A percentile compares a stretch with the other conserved stretches of the same genome.
phyloP scores from a whole-genome alignment of 2,888 invertebrate genomes.

The Sinohyriopsis cumingii region DNA sequence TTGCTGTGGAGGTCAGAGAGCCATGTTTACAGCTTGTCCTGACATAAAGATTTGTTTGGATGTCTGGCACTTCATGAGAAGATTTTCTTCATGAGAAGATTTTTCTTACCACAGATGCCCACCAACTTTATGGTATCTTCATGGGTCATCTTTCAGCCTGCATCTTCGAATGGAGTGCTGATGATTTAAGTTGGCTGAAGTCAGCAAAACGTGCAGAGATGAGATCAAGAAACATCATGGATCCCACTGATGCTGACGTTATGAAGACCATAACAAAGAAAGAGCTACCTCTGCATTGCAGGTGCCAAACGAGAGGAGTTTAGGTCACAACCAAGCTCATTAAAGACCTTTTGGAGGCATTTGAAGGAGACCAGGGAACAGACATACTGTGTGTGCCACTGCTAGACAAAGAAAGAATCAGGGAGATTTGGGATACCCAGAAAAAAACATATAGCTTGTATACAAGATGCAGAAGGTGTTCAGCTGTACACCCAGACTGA shows the following conservation, averaged over 20 bases:
- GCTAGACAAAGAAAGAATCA: conserved; percentile 18
- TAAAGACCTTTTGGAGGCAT: conserved; percentile 12
- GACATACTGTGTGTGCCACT: conserved; percentile 34
- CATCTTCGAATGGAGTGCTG: conserved; percentile 40
- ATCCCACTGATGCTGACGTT: conserved; percentile 17
- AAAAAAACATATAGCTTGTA: conserved; percentile 22
- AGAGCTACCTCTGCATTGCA: conserved; percentile 38
- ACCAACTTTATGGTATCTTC: conserved; percentile 37
- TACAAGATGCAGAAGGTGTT: conserved; percentile 32
- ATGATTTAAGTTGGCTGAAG: conserved; percentile 30
- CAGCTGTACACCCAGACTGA: conserved; percentile 33
- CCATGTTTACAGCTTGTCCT: conserved; percentile 15
- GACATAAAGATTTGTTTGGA: conserved; percentile 28
- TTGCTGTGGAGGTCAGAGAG: conserved; percentile 31
- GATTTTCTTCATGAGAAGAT: conserved; percentile 24
- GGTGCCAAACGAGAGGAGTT: conserved; percentile 29
- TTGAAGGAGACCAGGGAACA: conserved; percentile 9
- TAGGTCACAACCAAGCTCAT: conserved; percentile 23
- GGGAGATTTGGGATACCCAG: conserved; percentile 17
- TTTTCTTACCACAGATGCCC: conserved; percentile 33
- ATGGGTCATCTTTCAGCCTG: conserved; percentile 28
- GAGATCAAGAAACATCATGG: conserved; percentile 4
- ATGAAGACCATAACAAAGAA: conserved; percentile 13
- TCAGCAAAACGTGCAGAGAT: conserved; percentile 32
- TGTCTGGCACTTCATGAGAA: conserved; percentile 45